These are phyloP conservation scores for Oasisia sp. DNA, from an alignment of 2,888 invertebrate species.

Conservation along the genomic window DNA sequence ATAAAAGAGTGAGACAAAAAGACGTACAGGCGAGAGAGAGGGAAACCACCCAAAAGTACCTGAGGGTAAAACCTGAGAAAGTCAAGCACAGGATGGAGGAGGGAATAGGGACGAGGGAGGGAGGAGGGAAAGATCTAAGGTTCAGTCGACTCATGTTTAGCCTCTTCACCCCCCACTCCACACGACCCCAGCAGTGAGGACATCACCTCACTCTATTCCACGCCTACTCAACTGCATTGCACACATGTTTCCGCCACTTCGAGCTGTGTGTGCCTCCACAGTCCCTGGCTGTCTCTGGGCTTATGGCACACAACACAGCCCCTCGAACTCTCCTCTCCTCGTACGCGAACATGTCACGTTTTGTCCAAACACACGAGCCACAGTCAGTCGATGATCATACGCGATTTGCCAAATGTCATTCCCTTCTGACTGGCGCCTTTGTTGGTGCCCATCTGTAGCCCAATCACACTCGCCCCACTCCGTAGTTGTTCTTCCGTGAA, in stretches of 20 bases:
- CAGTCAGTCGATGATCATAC: conserved; percentile 40
- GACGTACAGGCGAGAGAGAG: background rate
- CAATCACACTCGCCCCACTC: conserved; percentile 92
- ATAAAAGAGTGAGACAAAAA: background rate
- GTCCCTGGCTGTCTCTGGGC: background rate
- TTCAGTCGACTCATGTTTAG: background rate
- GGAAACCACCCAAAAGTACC: background rate
- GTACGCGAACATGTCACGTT: background rate
- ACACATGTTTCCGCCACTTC: background rate
- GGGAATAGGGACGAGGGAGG: background rate
- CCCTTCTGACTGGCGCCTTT: conserved; percentile 97
- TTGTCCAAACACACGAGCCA: background rate
- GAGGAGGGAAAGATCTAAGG: background rate
- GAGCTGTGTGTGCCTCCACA: background rate
- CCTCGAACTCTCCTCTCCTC: background rate
- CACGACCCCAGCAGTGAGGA: background rate
- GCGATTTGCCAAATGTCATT: conserved; percentile 71
- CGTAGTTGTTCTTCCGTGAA: conserved; percentile 94
- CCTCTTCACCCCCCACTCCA: background rate
- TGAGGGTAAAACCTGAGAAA: too few species aligned
- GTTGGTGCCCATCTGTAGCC: conserved; percentile 83
- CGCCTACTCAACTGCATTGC: background rate
- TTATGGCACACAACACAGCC: background rate
- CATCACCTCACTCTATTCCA: background rate
- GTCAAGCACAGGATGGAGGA: background rate